Conservation (phyloP, 2,888 invertebrate species). For the Gisinianus flammeolus region DNA sequence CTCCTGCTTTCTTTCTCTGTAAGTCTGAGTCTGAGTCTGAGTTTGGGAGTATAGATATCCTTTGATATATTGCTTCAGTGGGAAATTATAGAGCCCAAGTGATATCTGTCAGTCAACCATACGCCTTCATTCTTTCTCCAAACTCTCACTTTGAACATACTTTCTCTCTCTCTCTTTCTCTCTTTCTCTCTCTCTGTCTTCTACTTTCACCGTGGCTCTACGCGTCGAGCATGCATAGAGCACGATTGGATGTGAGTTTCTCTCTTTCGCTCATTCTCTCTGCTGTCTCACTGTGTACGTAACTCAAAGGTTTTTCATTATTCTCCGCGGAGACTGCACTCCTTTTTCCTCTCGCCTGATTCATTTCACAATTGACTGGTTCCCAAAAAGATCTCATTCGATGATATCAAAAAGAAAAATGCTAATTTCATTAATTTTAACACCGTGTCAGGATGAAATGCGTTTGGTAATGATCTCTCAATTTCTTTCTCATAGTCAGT, state of each 20-base stretch:
- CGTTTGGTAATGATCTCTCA: conserved; percentile 41
- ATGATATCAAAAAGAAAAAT: conserved; percentile 50
- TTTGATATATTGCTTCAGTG: conserved; percentile 13
- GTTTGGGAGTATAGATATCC: conserved; percentile 3
- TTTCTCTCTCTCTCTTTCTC: not conserved
- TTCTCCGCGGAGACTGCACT: conserved; percentile 19
- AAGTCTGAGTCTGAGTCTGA: not conserved
- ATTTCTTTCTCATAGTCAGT: conserved; percentile 28
- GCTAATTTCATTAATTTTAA: conserved; percentile 56
- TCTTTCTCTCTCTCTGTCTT: not conserved
- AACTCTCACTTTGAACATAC: not conserved
- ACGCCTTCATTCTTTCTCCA: not conserved
- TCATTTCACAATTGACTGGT: conserved; percentile 45
- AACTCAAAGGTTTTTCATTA: conserved; percentile 37
- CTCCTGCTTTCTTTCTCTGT: too few species aligned
- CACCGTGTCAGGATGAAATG: conserved; percentile 45
- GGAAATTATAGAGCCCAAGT: not conserved
- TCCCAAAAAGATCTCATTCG: conserved; percentile 33
- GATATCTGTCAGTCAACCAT: conserved; percentile 7
- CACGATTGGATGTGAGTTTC: not conserved
- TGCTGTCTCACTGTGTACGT: not conserved
- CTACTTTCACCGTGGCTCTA: too few species aligned
- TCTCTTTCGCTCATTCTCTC: not conserved
- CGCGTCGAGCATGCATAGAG: not conserved
- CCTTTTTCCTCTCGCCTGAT: conserved; percentile 33